Base-by-base conservation (phyloP, 1,140 invertebrate genomes). In the Drosophila sproati region DNA sequence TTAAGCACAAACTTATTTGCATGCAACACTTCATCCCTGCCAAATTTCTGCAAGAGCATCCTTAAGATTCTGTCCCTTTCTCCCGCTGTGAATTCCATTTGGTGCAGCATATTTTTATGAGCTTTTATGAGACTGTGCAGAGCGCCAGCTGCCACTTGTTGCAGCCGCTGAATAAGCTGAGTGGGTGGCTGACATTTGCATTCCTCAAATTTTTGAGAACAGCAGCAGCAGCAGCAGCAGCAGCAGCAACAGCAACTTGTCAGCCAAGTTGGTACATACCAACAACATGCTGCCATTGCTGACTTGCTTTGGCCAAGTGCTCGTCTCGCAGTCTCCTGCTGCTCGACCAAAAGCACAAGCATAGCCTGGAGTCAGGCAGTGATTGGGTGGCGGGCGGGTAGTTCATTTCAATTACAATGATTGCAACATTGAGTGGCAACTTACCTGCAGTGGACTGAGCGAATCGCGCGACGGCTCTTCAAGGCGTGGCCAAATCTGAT, bases 391-490 rank as follows among this genome's bases (percentile, higher is more conserved):
- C 20, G 20, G 20, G 20, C 1, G 1, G 20, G 20, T 20, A 20
- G 20, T 2, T 20, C 20, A 72, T 79, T 82, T 66, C 68, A 80
- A 88, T 77, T 70, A 80, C 59, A 34, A 35, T 78, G 70, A 78
- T 80, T 54, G 67, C 31, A 69, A 34, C n/a, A 35, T 20, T 56
- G 41, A 66, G 35, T n/a, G 8, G 50, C 43, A 43, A 70, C 59
- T 93, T 93, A 97, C 97, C 95, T 98, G 97, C 55, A 97, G 92
- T 3, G 95, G 95, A 43, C 95, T 97, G 47, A 94, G 95, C 3
- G 77, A 73, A 2, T 92, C 91, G 4, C 62, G 77, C 0, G 94
- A 93, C 56, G 95, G 94, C 69, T 93, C 93, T 50, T 95, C 94
- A n/a, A 85, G 70, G 5, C 93, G 85, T 2, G 97, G 97, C 93